Conservation (phyloP, 2,113 vertebrate species). For the Orthonyx spaldingii region DNA sequence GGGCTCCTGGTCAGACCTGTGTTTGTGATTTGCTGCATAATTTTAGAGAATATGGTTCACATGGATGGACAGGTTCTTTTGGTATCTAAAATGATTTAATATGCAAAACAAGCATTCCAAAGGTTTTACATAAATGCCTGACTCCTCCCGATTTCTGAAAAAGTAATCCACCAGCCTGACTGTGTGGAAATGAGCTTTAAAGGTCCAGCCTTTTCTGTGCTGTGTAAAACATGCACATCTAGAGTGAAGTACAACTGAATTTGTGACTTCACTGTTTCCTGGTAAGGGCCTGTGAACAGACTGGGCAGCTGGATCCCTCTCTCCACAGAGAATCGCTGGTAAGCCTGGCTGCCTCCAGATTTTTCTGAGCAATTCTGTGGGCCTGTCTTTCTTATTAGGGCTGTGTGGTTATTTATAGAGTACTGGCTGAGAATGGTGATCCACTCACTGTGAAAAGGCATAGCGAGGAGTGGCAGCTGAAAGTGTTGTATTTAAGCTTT, state of each 20-base stretch:
- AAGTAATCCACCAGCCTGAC: background rate
- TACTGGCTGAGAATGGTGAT: background rate
- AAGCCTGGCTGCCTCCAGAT: background rate
- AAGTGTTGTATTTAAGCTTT: background rate
- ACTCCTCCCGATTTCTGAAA: background rate
- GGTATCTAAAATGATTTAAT: background rate
- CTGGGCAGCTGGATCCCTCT: background rate
- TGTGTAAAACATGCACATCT: background rate
- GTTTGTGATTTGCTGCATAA: background rate
- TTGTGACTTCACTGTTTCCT: background rate
- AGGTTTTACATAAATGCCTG: background rate
- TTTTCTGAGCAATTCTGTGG: background rate
- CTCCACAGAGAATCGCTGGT: background rate
- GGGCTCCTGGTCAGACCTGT: background rate
- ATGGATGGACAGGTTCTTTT: background rate
- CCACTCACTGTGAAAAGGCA: background rate
- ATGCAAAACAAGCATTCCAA: background rate
- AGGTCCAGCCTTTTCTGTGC: background rate
- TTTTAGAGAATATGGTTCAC: background rate
- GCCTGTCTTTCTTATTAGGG: background rate
- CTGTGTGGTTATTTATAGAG: background rate
- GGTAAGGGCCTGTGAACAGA: background rate
- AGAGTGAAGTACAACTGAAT: background rate
- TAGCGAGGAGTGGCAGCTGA: background rate
- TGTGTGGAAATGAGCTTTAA: background rate